phyloP scores from a whole-genome alignment of 1,140 invertebrate genomes.

The Atopsyche davidsoni region DNA sequence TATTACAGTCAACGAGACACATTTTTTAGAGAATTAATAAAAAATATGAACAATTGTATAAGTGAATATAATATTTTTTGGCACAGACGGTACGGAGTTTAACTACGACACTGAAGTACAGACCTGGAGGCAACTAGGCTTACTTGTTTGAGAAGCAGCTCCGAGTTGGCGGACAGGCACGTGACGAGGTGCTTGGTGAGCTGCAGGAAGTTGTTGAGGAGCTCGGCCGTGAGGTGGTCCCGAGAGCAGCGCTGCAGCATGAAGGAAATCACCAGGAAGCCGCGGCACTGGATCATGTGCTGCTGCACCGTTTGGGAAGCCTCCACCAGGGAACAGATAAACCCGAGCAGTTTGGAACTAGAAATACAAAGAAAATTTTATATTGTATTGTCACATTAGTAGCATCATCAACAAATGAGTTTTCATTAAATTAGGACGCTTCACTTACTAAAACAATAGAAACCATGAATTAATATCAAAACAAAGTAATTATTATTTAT shows the following conservation, averaged over 20 bases:
- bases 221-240: slow-evolving; percentile 90
- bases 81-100: too few relatives aligned
- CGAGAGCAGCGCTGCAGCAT: slow-evolving; percentile 90
- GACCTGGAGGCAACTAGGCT: slow-evolving; percentile 25
- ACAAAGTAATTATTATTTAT: too few relatives aligned
- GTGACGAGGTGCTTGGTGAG: slow-evolving; percentile 95
- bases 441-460: too few relatives aligned
- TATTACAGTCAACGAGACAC: too few relatives aligned
- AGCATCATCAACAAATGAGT: too few relatives aligned
- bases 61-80: too few relatives aligned
- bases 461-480: too few relatives aligned
- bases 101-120: too few relatives aligned
- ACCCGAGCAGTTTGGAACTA: slow-evolving; percentile 93
- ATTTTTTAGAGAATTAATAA: too few relatives aligned
- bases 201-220: slow-evolving; percentile 87
- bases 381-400: too few relatives aligned
- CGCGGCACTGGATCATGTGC: slow-evolving; percentile 97
- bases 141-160: slow-evolving; percentile 92
- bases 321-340: slow-evolving; percentile 95
- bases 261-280: slow-evolving; percentile 96
- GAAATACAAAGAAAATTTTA: slow-evolving; percentile 39
- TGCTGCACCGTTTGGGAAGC: slow-evolving; percentile 96
- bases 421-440: too few relatives aligned
- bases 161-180: slow-evolving; percentile 87
- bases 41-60: too few relatives aligned